These are phyloP conservation scores for Vespertilio murinus DNA, from an alignment of 2,797 vertebrate genomes.

Conservation along the genomic window DNA sequence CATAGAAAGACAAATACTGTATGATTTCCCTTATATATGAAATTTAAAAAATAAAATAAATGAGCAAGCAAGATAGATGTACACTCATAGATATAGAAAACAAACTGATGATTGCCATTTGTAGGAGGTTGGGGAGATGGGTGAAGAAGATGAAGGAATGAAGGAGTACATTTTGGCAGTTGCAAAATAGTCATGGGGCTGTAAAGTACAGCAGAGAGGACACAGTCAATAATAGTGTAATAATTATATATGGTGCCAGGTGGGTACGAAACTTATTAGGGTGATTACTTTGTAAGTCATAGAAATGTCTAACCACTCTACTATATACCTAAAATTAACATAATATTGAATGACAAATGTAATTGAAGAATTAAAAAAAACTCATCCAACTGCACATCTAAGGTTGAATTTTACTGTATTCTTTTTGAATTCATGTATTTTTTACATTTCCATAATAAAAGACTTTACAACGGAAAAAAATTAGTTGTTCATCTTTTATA, in stretches of 20 bases:
- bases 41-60: not conserved
- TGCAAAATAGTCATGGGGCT: not conserved
- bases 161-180: not conserved
- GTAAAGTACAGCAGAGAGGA: not conserved
- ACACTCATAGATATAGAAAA: not conserved
- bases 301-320: not conserved
- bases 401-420: not conserved
- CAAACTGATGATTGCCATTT: not conserved
- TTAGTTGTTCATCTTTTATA: not conserved
- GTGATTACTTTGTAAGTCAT: not conserved
- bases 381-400: not conserved
- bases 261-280: not conserved
- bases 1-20: not conserved
- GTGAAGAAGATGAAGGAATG: not conserved
- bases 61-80: not conserved
- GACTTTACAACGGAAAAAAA: not conserved
- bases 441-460: not conserved
- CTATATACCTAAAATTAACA: not conserved
- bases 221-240: not conserved
- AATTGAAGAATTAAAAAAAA: not conserved
- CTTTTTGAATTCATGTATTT: not conserved
- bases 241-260: not conserved
- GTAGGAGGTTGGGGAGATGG: no score
- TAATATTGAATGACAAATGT: not conserved
- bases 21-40: not conserved